Conservation (phyloP, 2,888 invertebrate species). For the Cepaea hortensis region DNA sequence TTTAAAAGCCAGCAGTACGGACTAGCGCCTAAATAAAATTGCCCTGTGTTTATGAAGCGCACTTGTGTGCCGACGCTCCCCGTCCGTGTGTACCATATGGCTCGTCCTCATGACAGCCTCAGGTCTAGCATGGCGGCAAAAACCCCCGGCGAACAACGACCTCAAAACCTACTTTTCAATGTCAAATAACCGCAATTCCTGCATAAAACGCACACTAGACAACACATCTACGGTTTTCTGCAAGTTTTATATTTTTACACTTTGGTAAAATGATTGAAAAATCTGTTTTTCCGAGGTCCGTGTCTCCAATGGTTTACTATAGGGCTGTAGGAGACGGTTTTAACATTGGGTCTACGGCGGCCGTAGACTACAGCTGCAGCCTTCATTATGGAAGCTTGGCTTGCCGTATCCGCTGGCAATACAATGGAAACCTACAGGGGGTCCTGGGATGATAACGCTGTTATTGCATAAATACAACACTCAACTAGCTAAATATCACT, state of each 20-base stretch:
- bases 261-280: background rate
- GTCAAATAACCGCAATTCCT: conserved; percentile 23
- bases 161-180: conserved; percentile 36
- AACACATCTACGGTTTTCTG: background rate
- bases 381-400: conserved; percentile 20
- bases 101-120: background rate
- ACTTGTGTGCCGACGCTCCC: too few relatives aligned
- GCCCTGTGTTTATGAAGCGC: too few relatives aligned
- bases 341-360: conserved; percentile 28
- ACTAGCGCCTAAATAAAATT: too few relatives aligned
- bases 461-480: too few relatives aligned
- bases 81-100: too few relatives aligned
- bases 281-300: background rate
- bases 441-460: too few relatives aligned
- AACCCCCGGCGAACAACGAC: conserved; percentile 38
- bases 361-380: conserved; percentile 23
- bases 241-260: background rate
- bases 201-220: background rate
- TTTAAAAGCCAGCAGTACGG: too few relatives aligned
- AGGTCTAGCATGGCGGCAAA: conserved; percentile 19
- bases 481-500: too few relatives aligned
- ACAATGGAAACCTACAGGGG: too few relatives aligned
- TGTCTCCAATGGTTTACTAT: background rate
- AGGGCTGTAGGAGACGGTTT: conserved; percentile 2
- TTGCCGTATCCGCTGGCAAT: too few relatives aligned